Conservation (phyloP, 2,888 invertebrate genomes). For the Leptinotarsa tumamoca region DNA sequence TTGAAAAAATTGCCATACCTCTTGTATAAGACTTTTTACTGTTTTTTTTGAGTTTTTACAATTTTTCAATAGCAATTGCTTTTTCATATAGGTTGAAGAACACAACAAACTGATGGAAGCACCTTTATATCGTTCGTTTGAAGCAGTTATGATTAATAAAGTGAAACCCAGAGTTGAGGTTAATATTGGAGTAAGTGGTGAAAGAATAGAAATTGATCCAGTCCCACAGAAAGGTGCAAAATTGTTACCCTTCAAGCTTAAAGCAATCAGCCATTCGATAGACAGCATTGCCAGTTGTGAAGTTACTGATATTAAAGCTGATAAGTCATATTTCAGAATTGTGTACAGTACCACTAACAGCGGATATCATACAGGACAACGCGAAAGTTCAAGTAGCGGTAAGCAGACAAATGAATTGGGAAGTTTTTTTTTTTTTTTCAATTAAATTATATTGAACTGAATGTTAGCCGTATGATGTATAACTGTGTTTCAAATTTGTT, state of each 20-base stretch:
- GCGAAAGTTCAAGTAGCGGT: constrained; percentile 28
- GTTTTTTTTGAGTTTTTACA: too few relatives aligned
- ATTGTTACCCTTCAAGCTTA: constrained; percentile 72
- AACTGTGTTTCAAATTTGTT: too few relatives aligned
- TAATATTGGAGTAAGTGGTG: constrained; percentile 88
- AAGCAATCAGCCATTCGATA: constrained; percentile 86
- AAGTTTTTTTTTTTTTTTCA: too few relatives aligned
- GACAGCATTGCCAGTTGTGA: constrained; percentile 91
- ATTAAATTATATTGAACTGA: too few relatives aligned
- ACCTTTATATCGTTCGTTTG: constrained; percentile 86
- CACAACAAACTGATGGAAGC: constrained; percentile 87
- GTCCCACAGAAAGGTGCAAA: constrained; percentile 76
- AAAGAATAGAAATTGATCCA: constrained; percentile 92
- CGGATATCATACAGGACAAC: constrained; percentile 23
- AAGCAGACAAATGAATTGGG: constrained; percentile 5
- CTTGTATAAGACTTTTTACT: too few relatives aligned
- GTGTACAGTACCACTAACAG: constrained; percentile 67
- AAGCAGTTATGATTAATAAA: constrained; percentile 83
- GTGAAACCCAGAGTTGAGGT: constrained; percentile 86
- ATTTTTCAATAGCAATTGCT: not conserved
- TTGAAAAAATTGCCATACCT: too few relatives aligned
- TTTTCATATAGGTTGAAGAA: constrained; percentile 49
- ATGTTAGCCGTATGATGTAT: too few relatives aligned
- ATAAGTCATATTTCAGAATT: constrained; percentile 80
- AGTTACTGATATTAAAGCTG: constrained; percentile 79